phyloP scores from a whole-genome alignment of 2,888 invertebrate species.

The Clunio marinus region DNA sequence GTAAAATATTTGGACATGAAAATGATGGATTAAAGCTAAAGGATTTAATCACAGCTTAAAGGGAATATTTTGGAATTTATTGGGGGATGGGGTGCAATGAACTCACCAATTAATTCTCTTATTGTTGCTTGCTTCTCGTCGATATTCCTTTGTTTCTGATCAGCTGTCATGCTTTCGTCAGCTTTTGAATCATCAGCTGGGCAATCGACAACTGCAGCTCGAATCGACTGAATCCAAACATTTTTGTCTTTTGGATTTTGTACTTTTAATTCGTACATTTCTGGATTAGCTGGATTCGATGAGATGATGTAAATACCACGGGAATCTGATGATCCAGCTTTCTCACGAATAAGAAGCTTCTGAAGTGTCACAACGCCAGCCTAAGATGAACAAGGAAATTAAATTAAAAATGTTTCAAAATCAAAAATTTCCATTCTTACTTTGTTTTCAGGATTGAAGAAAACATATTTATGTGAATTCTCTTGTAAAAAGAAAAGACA shows the following conservation, averaged over 20 bases:
- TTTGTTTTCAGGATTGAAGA: slow-evolving; percentile 92
- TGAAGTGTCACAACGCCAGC: slow-evolving; percentile 90
- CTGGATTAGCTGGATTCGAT: slow-evolving; percentile 84
- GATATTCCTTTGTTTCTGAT: slow-evolving; percentile 71
- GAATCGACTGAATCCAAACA: slow-evolving; percentile 82
- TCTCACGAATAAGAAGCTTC: slow-evolving; percentile 87
- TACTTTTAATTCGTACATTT: slow-evolving; percentile 92
- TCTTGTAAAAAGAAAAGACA: slow-evolving; percentile 88
- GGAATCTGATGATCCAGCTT: slow-evolving; percentile 78
- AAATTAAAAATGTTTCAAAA: not conserved
- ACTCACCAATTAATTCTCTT: slow-evolving; percentile 72
- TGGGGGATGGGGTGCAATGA: slow-evolving; percentile 31
- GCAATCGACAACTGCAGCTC: slow-evolving; percentile 76
- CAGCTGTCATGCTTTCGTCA: slow-evolving; percentile 65
- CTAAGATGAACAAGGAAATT: no score
- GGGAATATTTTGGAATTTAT: slow-evolving; percentile 29
- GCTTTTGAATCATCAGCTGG: slow-evolving; percentile 75
- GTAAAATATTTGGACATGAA: not conserved
- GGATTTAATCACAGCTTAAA: not conserved
- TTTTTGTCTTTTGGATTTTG: slow-evolving; percentile 86
- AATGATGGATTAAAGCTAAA: not conserved
- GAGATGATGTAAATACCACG: slow-evolving; percentile 89
- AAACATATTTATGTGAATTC: slow-evolving; percentile 87
- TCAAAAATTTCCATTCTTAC: slow-evolving; percentile 49
- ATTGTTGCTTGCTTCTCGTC: slow-evolving; percentile 76